Conservation (phyloP, 2,888 invertebrate genomes). For the Drosophila lutescens region DNA sequence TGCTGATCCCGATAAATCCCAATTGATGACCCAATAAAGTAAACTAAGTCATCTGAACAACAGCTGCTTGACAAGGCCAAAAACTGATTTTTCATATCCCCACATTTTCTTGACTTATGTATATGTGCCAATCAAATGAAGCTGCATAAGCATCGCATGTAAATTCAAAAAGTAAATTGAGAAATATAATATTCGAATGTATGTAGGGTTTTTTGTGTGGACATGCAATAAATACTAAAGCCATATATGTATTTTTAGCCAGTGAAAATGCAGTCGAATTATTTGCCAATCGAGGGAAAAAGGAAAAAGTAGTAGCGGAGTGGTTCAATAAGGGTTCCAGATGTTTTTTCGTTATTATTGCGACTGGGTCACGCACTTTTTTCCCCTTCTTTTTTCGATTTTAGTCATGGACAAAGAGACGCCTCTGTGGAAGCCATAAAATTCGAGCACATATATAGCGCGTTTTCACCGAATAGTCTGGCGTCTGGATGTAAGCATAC, state of each 20-base stretch:
- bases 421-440: slow-evolving; percentile 42
- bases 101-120: not conserved
- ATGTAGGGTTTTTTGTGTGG: slow-evolving; percentile 5
- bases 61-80: slow-evolving; percentile 12
- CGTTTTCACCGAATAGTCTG: slow-evolving; percentile 33
- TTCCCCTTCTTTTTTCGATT: slow-evolving; percentile 5
- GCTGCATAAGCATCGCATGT: slow-evolving; percentile 40
- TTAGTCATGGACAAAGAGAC: slow-evolving; percentile 27
- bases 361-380: slow-evolving; percentile 34
- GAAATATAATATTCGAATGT: slow-evolving; percentile 4
- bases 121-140: slow-evolving; percentile 47
- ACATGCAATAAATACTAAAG: slow-evolving; percentile 43
- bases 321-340: slow-evolving; percentile 13
- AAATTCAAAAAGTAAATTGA: slow-evolving; percentile 45
- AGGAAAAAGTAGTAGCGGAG: not conserved
- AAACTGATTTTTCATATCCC: not conserved
- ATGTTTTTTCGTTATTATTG: slow-evolving; percentile 26
- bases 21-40: slow-evolving; percentile 9
- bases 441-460: slow-evolving; percentile 21
- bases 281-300: slow-evolving; percentile 28
- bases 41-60: slow-evolving; percentile 22
- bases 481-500: slow-evolving; percentile 38
- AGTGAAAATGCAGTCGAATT: slow-evolving; percentile 41
- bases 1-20: slow-evolving; percentile 13
- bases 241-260: slow-evolving; percentile 18